A percentile compares a stretch with the other conserved stretches of the same genome.
These are phyloP conservation scores for Schlechtendalia chinensis DNA, from an alignment of 1,140 invertebrate species.

Conservation along the genomic window DNA sequence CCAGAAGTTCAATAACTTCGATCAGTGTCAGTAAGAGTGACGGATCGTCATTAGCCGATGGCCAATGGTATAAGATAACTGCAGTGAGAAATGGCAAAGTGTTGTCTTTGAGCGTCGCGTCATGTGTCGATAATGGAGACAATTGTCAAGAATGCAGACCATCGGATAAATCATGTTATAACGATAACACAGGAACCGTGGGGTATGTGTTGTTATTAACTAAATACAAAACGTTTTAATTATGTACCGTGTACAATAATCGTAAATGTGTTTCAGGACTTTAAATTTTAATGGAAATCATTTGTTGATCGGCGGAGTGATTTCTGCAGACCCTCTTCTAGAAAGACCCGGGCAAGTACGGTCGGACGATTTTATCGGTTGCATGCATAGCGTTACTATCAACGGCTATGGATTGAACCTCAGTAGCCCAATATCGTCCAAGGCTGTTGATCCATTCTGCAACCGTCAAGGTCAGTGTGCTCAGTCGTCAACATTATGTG, in stretches of 20 bases:
- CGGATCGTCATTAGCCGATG: constrained; percentile 70
- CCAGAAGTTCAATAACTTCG: constrained; percentile 78
- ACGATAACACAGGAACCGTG: constrained; percentile 77
- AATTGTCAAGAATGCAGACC: constrained; percentile 80
- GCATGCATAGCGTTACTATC: constrained; percentile 83
- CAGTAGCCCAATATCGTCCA: constrained; percentile 69
- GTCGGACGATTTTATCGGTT: constrained; percentile 89
- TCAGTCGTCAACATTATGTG: constrained; percentile 35
- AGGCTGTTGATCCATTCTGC: constrained; percentile 74
- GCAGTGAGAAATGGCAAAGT: constrained; percentile 84
- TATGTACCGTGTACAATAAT: neutral
- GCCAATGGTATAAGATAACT: constrained; percentile 87
- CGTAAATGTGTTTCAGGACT: constrained; percentile 64
- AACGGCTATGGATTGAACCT: constrained; percentile 80
- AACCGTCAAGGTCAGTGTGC: constrained; percentile 61
- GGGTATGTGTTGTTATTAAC: constrained; percentile 63
- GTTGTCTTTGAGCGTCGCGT: constrained; percentile 76
- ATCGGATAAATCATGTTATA: constrained; percentile 76
- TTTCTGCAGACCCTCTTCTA: constrained; percentile 77
- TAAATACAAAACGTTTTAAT: too few species aligned
- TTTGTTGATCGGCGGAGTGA: constrained; percentile 79
- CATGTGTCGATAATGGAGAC: constrained; percentile 80
- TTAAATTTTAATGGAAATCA: constrained; percentile 90
- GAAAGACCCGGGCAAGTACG: constrained; percentile 83
- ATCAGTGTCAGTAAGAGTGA: constrained; percentile 66